Conservation (phyloP, 2,113 vertebrate species). For the Lanius collurio region DNA sequence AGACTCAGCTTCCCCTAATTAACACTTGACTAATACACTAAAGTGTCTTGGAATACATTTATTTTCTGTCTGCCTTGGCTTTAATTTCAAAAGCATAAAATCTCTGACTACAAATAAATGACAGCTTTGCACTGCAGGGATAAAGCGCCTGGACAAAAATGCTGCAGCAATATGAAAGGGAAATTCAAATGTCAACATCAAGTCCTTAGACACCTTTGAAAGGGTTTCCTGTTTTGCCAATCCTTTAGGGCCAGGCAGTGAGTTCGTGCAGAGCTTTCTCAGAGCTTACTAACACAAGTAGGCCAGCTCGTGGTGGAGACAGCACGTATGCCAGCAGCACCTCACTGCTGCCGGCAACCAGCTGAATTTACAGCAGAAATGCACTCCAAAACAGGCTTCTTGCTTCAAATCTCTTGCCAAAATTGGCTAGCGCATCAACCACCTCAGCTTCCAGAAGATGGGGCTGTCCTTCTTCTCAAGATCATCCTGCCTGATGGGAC, state of each 20-base stretch:
- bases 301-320: accelerated
- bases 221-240: constrained; percentile 44
- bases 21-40: background rate
- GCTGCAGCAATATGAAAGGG: constrained; percentile 24
- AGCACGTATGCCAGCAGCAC: background rate
- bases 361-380: background rate
- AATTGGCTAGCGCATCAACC: background rate
- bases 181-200: constrained; percentile 27
- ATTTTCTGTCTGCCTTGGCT: background rate
- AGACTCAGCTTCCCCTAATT: background rate
- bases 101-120: constrained; percentile 2
- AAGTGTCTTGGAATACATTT: background rate
- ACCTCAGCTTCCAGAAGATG: background rate
- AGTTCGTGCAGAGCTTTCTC: background rate
- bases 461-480: background rate
- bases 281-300: background rate
- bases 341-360: background rate
- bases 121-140: background rate
- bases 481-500: background rate
- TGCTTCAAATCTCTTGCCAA: background rate
- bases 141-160: background rate
- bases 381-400: background rate
- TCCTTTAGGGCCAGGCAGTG: background rate
- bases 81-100: constrained; percentile 13
- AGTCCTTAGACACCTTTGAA: constrained; percentile 53